Base-by-base conservation (phyloP, 2,888 invertebrate genomes). In the Amphimallon solstitiale region DNA sequence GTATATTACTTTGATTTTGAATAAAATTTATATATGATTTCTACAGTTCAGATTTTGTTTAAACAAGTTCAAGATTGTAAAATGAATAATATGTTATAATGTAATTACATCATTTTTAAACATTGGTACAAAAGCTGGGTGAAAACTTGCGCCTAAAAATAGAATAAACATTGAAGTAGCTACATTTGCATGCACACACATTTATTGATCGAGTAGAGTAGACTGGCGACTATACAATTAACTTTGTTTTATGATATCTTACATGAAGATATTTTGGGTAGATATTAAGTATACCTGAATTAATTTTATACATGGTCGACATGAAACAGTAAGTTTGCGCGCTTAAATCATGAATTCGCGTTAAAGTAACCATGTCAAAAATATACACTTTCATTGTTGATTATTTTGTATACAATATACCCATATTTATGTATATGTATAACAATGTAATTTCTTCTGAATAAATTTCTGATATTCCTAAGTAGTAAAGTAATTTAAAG, bases 241-340 rank as follows among this genome's bases (percentile, higher is more conserved):
- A 17, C 29, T 59, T 43, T 12, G 29, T 40, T 59, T 59, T 43
- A 43, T 43, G 56, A 59, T 59, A 59, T 43, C 29, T 43, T 23
- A 45, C 10, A 29, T 43, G 29, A 59, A 59, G 56, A 59, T 59
- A 59, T 59, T 59, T 59, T 29, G 56, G 43, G 9, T 15, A 59
- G 56, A 56, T 56, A 59, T 29, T 29, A 29, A 5, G 29, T 40
- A 40, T 23, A 21, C 19, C 14, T 59, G 56, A 59, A 59, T 59
- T 43, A 59, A 59, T 43, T 59, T 59, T 23, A 43, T 59, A 59
- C 34, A 43, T 14, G 17, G 43, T 29, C 29, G 56, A 43, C 43
- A 59, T 59, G 56, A 43, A 59, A 59, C 43, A 45, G 21, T 29
- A 15, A 56, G 38, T 45, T 59, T 56, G 14, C 56, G 23, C 56